phyloP scores from a whole-genome alignment of 2,888 invertebrate genomes.

The Limenitis camilla region DNA sequence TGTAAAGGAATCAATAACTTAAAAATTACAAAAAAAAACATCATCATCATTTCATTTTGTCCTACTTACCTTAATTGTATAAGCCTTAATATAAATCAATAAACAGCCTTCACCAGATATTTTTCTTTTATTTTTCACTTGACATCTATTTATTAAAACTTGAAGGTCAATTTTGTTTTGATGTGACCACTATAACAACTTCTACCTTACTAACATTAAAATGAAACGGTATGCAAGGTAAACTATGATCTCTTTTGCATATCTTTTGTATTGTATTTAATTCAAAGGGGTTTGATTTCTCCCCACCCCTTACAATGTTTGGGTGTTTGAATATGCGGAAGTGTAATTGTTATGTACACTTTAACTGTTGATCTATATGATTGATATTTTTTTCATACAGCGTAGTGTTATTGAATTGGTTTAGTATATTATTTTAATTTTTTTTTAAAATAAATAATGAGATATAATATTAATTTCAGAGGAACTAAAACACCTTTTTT shows the following conservation, averaged over 20 bases:
- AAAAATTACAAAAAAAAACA: slow-evolving; percentile 8
- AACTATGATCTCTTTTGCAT: slow-evolving; percentile 44
- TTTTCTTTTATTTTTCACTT: slow-evolving; percentile 27
- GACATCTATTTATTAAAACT: not conserved
- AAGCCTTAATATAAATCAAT: slow-evolving; percentile 20
- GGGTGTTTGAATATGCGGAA: slow-evolving; percentile 10
- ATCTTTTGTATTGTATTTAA: slow-evolving; percentile 45
- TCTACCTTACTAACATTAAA: slow-evolving; percentile 47
- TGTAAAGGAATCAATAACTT: slow-evolving; percentile 7
- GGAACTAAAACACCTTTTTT: too few species aligned
- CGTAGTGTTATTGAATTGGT: too few species aligned
- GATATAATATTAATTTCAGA: too few species aligned
- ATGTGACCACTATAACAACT: slow-evolving; percentile 44
- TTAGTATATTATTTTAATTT: too few species aligned
- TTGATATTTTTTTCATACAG: not conserved
- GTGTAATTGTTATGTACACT: slow-evolving; percentile 14
- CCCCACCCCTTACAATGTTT: slow-evolving; percentile 41
- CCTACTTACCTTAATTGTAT: slow-evolving; percentile 17
- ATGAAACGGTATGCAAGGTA: slow-evolving; percentile 37
- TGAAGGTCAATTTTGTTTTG: slow-evolving; percentile 9
- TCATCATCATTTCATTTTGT: slow-evolving; percentile 7
- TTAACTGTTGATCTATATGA: slow-evolving; percentile 2
- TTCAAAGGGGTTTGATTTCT: slow-evolving; percentile 41
- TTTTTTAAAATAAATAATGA: too few species aligned
- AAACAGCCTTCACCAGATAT: slow-evolving; percentile 40